A percentile compares a stretch with the other conserved stretches of the same genome.
phyloP scores from a whole-genome alignment of 2,797 vertebrate genomes.

The Sebastes matsubarae region DNA sequence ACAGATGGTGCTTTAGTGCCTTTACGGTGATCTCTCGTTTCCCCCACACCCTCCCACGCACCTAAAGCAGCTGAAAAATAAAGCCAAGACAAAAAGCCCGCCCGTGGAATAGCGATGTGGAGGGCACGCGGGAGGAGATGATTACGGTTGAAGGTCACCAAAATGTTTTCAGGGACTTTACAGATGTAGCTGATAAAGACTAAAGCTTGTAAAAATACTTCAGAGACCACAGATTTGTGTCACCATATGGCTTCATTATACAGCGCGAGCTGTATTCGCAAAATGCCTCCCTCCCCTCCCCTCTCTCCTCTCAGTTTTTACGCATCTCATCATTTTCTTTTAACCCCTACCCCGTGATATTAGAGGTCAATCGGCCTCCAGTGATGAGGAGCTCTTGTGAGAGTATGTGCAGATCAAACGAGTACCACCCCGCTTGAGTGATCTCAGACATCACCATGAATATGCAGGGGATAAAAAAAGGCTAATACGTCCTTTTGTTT shows the following conservation, averaged over 20 bases:
- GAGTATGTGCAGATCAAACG: constrained; percentile 77
- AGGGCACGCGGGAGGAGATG: constrained; percentile 50
- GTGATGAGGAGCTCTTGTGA: constrained; percentile 71
- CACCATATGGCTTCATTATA: constrained; percentile 82
- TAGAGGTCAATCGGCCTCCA: constrained; percentile 78
- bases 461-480: constrained; percentile 64
- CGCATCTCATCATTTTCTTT: constrained; percentile 76
- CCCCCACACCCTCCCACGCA: constrained; percentile 22
- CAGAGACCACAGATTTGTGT: constrained; percentile 76
- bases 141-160: constrained; percentile 76
- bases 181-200: constrained; percentile 77
- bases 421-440: constrained; percentile 64
- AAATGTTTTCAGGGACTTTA: constrained; percentile 76
- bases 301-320: constrained; percentile 50
- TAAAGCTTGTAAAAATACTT: constrained; percentile 81
- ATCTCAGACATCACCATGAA: constrained; percentile 69
- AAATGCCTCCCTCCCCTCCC: constrained; percentile 35
- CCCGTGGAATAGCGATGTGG: constrained; percentile 56
- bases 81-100: constrained; percentile 44
- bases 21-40: constrained; percentile 40
- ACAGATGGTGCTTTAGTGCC: constrained; percentile 51
- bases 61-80: constrained; percentile 38
- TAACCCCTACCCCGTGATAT: constrained; percentile 70
- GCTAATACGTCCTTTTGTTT: constrained; percentile 70
- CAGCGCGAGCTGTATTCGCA: constrained; percentile 61